Conservation (phyloP, 2,888 invertebrate species). For the Meghimatium bilineatum region DNA sequence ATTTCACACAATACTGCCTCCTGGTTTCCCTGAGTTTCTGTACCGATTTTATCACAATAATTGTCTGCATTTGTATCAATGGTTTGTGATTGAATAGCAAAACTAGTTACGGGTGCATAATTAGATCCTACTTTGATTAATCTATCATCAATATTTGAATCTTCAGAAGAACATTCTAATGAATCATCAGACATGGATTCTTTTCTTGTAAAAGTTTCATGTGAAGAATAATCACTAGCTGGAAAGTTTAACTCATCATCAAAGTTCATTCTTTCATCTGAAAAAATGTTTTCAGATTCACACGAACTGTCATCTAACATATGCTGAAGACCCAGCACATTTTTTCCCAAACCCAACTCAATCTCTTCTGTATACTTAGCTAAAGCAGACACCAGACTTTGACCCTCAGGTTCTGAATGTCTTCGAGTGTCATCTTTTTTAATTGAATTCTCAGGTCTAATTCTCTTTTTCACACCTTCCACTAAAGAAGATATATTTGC, state of each 20-base stretch:
- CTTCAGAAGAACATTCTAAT: background rate
- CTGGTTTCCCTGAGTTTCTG: background rate
- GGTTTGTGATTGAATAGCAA: background rate
- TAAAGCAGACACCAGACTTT: constrained; percentile 59
- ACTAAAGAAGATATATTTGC: constrained; percentile 50
- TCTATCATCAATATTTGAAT: background rate
- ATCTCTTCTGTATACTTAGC: constrained; percentile 57
- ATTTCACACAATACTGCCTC: background rate
- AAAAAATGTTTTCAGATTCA: background rate
- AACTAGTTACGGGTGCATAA: background rate
- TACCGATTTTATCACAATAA: background rate
- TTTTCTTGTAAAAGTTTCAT: background rate
- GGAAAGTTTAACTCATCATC: background rate
- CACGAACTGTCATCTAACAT: constrained; percentile 16
- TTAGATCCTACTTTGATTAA: background rate
- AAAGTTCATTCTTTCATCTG: background rate
- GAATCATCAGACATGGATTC: constrained; percentile 28
- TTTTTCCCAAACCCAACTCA: constrained; percentile 35
- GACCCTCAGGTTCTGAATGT: constrained; percentile 66
- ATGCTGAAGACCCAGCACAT: constrained; percentile 1
- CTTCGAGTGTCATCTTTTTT: constrained; percentile 61
- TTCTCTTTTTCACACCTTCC: constrained; percentile 58
- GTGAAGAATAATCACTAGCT: background rate
- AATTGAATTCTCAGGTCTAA: constrained; percentile 46
- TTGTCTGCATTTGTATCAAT: background rate